Percentiles rank a stretch among this genome's conserved stretches.
Evolutionary conservation across 35 echinoderm and acorn worm genomes (phyloP).

Genomic region (Heliocidaris tuberculata): DNA sequence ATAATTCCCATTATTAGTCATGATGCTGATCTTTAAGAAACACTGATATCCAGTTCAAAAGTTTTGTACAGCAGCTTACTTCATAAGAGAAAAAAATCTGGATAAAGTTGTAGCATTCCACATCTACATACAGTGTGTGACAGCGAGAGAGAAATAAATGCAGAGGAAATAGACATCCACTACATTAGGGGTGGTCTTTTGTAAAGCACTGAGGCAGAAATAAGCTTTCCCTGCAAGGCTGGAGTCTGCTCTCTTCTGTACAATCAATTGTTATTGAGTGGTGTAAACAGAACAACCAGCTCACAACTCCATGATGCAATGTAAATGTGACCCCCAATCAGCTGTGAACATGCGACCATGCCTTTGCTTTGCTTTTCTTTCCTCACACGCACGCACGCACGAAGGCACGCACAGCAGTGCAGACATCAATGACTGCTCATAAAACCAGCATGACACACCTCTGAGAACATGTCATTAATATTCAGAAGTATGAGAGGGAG

Average conservation of each 20-base stretch:
- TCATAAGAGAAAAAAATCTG: not conserved
- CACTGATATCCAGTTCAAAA: not conserved
- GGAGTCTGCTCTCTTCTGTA: not conserved
- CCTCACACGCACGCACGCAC: not conserved
- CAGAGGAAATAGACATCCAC: not conserved
- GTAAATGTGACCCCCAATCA: not conserved
- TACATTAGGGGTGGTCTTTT: not conserved
- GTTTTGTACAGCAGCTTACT: not conserved
- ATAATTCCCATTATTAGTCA: slow-evolving; percentile 13
- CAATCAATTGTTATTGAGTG: not conserved
- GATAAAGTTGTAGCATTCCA: not conserved
- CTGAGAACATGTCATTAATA: not conserved
- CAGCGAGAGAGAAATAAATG: too few species aligned
- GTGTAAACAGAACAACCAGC: not conserved
- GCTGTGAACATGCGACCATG: not conserved
- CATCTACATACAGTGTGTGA: too few species aligned
- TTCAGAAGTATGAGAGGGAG: too few species aligned
- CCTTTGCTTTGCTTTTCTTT: not conserved
- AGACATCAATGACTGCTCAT: not conserved
- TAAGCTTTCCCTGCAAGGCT: not conserved
- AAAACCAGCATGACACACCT: not conserved
- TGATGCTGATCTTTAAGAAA: not conserved
- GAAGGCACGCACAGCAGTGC: too few species aligned
- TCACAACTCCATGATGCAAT: not conserved
- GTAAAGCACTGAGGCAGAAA: not conserved